Conservation (phyloP, 2,888 invertebrate genomes). For the Cheilosia scutellata region DNA sequence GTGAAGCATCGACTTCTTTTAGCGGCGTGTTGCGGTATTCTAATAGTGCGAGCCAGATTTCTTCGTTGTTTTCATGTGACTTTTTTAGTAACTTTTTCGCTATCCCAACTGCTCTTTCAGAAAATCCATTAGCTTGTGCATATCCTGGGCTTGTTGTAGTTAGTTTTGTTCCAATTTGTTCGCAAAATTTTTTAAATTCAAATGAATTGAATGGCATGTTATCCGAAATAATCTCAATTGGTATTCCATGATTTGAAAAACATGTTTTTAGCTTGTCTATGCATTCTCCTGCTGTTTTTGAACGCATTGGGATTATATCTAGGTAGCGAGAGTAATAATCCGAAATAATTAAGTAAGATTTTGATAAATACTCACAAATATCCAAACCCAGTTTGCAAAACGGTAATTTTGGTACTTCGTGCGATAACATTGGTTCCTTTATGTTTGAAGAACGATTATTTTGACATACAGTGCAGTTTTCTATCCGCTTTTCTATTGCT, state of each 20-base stretch:
- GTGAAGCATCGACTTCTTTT: constrained; percentile 48
- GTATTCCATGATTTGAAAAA: constrained; percentile 71
- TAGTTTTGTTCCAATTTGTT: constrained; percentile 39
- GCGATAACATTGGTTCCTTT: constrained; percentile 60
- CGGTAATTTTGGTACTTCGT: constrained; percentile 42
- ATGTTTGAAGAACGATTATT: constrained; percentile 43
- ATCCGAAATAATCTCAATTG: constrained; percentile 62
- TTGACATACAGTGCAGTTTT: constrained; percentile 60
- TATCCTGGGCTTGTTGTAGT: constrained; percentile 68
- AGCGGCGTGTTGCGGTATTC: constrained; percentile 68
- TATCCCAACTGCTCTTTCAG: constrained; percentile 60
- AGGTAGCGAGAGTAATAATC: constrained; percentile 68
- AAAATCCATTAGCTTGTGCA: constrained; percentile 66
- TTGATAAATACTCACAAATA: constrained; percentile 57
- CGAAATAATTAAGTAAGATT: constrained; percentile 48
- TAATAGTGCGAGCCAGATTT: constrained; percentile 56
- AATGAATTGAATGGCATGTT: constrained; percentile 63
- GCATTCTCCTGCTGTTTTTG: constrained; percentile 68
- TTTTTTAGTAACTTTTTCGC: constrained; percentile 62
- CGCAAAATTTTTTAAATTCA: constrained; percentile 56
- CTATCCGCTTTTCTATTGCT: constrained; percentile 69
- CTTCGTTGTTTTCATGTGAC: constrained; percentile 30
- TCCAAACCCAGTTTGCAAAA: constrained; percentile 55
- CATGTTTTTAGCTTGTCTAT: constrained; percentile 59
- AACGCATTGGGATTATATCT: constrained; percentile 63